Evolutionary conservation across 2,113 vertebrate species (phyloP), one percentile per base, ranked within the genome.

Genomic region (Phalacrocorax carbo): DNA sequence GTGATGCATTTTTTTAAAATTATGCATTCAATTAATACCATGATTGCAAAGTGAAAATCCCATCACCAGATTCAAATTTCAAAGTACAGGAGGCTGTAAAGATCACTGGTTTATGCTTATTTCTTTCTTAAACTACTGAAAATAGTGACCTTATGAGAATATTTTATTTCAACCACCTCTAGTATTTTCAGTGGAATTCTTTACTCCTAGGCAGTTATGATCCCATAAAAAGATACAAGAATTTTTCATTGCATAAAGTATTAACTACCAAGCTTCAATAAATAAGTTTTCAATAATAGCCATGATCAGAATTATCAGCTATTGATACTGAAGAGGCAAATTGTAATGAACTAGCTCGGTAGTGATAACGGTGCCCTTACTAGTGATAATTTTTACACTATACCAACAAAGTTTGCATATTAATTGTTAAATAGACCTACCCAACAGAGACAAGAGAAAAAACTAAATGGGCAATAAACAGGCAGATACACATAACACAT

Each of bases 11-110:
- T 40, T 58, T 80, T 22, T 22, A 1, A 65, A 65, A 38, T 54
- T 48, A 61, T 22, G 1, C 32, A 8, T 23, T 27, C 10, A 62
- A 23, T 42, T 0, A 49, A 11, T 42, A 27, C 0, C 0, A 34
- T 34, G 20, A 42, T 11, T 36, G 20, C 57, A 75, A 87, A 70
- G 26, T 61, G 20, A 54, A 75, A 49, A 55, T 38, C 10, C 5
- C 29, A 32, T 20, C 15, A 64, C 17, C 51, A 57, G 64, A 70
- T 14, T 20, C 9, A 51, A 29, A 51, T 55, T 62, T 42, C 40
- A 75, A 54, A 55, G 48, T 54, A 21, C 6, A 26, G 7, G 10
- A 75, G 52, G 14, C n/a, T 55, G 5, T 36, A 54, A 81, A 69
- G 17, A 16, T 49, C 51, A 38, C 5, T 20, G 6, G 2, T 44